phyloP scores from a whole-genome alignment of 2,797 vertebrate genomes.

The Halcyon smyrnensis region DNA sequence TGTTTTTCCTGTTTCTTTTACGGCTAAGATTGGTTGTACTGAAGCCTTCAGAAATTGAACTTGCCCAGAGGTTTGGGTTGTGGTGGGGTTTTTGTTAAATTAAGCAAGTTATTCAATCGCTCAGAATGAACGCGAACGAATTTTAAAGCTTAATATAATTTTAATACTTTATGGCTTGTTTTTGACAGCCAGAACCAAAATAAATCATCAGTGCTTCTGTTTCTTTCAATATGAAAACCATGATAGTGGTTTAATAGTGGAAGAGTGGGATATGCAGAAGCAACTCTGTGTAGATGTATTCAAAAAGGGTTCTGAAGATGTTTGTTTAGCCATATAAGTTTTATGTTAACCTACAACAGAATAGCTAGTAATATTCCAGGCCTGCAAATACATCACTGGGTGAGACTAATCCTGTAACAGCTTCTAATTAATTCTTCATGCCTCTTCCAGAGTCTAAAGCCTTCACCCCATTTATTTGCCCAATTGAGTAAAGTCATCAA shows the following conservation, averaged over 20 bases:
- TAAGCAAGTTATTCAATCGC: neutral
- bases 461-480: slow-evolving; percentile 95
- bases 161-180: neutral
- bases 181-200: neutral
- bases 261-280: neutral
- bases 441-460: slow-evolving; percentile 94
- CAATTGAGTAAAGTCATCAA: slow-evolving; percentile 99
- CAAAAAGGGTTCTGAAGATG: neutral
- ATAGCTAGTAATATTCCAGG: neutral
- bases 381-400: neutral
- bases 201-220: neutral
- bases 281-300: neutral
- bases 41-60: neutral
- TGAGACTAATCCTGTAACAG: neutral
- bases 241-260: neutral
- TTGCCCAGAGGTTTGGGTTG: neutral
- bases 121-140: neutral
- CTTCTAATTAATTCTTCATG: neutral
- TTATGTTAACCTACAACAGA: neutral
- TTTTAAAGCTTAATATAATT: neutral
- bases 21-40: neutral
- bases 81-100: neutral
- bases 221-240: neutral
- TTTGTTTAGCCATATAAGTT: neutral
- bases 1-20: neutral